Conservation (phyloP, 1,140 invertebrate genomes). For the Ceratina australensis region DNA sequence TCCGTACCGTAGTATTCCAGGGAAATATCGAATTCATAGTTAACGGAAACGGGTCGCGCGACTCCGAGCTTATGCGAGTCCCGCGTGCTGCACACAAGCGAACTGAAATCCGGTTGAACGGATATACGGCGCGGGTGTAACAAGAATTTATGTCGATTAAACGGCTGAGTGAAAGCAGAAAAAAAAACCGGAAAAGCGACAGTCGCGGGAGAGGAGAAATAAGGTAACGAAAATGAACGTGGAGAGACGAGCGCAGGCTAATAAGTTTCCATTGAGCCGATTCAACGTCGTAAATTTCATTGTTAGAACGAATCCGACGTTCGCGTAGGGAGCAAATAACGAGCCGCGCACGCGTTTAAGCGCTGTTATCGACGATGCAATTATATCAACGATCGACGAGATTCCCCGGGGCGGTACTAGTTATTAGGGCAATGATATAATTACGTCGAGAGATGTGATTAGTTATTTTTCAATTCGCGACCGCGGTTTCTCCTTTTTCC, state of each 20-base stretch:
- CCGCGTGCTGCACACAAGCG: not conserved
- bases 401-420: constrained; percentile 16
- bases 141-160: constrained; percentile 57
- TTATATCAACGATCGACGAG: constrained; percentile 47
- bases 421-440: constrained; percentile 44
- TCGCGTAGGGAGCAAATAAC: constrained; percentile 36
- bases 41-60: not conserved
- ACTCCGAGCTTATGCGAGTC: not conserved
- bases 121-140: constrained; percentile 27
- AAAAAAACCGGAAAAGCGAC: not conserved
- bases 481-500: not conserved
- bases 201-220: not conserved
- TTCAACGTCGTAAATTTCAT: constrained; percentile 49
- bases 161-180: not conserved
- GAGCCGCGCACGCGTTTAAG: not conserved
- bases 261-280: constrained; percentile 45
- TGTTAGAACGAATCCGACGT: constrained; percentile 35
- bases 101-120: constrained; percentile 47
- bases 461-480: not conserved
- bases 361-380: constrained; percentile 54
- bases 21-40: constrained; percentile 37
- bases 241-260: not conserved
- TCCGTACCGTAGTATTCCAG: constrained; percentile 14
- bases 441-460: constrained; percentile 30
- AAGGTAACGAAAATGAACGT: not conserved